Conservation (phyloP, 2,797 vertebrate species). For the Triplophysa yarkandensis region DNA sequence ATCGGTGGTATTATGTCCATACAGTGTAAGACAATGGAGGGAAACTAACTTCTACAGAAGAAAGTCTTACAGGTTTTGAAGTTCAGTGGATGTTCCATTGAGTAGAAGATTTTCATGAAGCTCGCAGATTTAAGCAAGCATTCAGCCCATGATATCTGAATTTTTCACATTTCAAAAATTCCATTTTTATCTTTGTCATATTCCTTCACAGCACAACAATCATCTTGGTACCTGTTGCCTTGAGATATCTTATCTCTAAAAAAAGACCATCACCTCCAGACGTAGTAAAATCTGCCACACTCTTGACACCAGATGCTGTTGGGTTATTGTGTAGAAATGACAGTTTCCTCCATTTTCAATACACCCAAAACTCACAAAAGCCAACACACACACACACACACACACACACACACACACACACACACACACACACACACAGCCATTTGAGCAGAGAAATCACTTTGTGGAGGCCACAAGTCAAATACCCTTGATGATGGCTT, state of each 20-base stretch:
- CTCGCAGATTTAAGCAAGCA: neutral
- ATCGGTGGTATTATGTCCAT: too few relatives aligned
- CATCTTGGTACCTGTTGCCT: slow-evolving; percentile 12
- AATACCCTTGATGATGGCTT: neutral
- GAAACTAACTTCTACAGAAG: too few relatives aligned
- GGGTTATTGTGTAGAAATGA: slow-evolving; percentile 15
- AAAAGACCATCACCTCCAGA: slow-evolving; percentile 7
- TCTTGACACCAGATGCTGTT: slow-evolving; percentile 7
- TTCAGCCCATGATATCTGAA: neutral
- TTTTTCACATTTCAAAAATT: slow-evolving; percentile 1
- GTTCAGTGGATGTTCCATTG: neutral
- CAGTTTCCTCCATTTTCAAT: slow-evolving; percentile 11
- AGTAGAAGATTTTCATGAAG: neutral
- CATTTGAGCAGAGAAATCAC: neutral
- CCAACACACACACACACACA: neutral
- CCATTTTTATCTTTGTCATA: neutral
- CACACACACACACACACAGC: neutral
- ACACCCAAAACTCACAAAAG: neutral
- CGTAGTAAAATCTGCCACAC: neutral
- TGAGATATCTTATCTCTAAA: slow-evolving; percentile 21
- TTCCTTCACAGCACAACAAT: neutral
- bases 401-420: slow-evolving; percentile 1
- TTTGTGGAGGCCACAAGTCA: slow-evolving; percentile 22
- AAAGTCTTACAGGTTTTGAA: neutral
- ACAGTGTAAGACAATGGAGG: too few relatives aligned